A percentile compares a stretch with the other conserved stretches of the same genome.
Evolutionary conservation across 2,888 invertebrate genomes (phyloP).

Genomic region (Merodon equestris): DNA sequence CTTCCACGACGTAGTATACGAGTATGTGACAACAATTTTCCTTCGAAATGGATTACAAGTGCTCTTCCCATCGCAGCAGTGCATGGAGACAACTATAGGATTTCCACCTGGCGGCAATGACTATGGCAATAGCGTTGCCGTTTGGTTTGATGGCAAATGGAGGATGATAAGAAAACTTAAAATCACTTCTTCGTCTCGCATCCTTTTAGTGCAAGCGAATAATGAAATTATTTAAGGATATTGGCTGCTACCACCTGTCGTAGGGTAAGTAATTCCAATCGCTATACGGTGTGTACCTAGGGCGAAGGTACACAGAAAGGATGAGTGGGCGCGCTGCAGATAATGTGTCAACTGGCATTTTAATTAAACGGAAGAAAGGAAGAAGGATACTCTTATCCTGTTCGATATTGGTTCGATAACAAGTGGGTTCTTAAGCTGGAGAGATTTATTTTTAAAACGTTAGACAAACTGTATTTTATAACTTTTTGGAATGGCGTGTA

Average conservation of each 20-base stretch:
- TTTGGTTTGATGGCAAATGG: constrained; percentile 15
- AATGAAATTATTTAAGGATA: constrained; percentile 61
- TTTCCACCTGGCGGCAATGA: background rate
- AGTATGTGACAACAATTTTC: constrained; percentile 29
- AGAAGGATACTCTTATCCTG: too few relatives aligned
- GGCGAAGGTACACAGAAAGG: constrained; percentile 21
- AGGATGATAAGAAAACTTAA: constrained; percentile 24
- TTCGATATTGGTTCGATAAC: background rate
- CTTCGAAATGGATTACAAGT: constrained; percentile 53
- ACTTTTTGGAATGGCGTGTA: too few relatives aligned
- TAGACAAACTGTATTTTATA: background rate
- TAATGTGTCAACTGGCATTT: constrained; percentile 42
- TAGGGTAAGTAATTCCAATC: constrained; percentile 28
- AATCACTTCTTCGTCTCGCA: constrained; percentile 27
- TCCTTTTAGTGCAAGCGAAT: constrained; percentile 39
- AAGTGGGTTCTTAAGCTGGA: background rate
- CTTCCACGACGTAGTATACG: background rate
- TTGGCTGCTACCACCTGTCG: too few relatives aligned
- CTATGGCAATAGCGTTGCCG: too few relatives aligned
- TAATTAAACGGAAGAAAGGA: constrained; percentile 47
- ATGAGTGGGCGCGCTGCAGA: constrained; percentile 17
- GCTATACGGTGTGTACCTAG: background rate
- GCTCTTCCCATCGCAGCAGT: constrained; percentile 25
- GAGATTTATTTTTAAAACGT: constrained; percentile 5
- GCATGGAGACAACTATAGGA: constrained; percentile 26